Evolutionary conservation across 2,888 invertebrate species (phyloP).

Genomic region (Scaptomyza caliginosa): DNA sequence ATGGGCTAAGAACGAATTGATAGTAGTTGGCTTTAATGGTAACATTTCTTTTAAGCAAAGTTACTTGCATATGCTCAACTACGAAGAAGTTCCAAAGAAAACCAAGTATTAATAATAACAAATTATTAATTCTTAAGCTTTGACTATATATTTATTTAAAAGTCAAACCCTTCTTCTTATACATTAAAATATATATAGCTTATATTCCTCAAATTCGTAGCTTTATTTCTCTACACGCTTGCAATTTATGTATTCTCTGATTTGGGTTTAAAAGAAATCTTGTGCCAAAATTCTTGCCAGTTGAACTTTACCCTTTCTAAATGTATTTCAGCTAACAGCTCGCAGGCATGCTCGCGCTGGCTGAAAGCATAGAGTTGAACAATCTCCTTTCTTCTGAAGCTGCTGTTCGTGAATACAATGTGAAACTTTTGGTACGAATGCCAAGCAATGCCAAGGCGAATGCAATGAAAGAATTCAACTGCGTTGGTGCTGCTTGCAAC

Average conservation of each 20-base stretch:
- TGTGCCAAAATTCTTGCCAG: constrained; percentile 11
- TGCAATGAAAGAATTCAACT: constrained; percentile 58
- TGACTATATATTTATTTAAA: too few species aligned
- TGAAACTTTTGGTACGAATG: constrained; percentile 47
- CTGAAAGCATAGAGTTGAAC: constrained; percentile 9
- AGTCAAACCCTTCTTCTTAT: too few species aligned
- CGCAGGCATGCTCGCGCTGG: background rate
- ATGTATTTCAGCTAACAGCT: constrained; percentile 5
- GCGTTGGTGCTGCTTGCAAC: constrained; percentile 41
- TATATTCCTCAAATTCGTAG: too few species aligned
- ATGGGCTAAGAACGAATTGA: too few species aligned
- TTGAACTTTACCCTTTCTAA: constrained; percentile 20
- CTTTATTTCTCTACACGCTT: background rate
- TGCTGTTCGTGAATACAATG: constrained; percentile 55
- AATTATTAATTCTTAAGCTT: too few species aligned
- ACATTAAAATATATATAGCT: too few species aligned
- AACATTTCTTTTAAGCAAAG: background rate
- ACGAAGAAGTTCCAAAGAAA: too few species aligned
- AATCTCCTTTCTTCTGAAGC: constrained; percentile 21
- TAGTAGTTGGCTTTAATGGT: too few species aligned
- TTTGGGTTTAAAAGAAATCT: background rate
- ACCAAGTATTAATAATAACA: too few species aligned
- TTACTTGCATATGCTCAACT: too few species aligned
- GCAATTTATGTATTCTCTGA: background rate
- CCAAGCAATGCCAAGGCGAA: constrained; percentile 51